A percentile compares a stretch with the other conserved stretches of the same genome.
phyloP scores from a whole-genome alignment of 2,113 vertebrate genomes.

The Sialia sialis region DNA sequence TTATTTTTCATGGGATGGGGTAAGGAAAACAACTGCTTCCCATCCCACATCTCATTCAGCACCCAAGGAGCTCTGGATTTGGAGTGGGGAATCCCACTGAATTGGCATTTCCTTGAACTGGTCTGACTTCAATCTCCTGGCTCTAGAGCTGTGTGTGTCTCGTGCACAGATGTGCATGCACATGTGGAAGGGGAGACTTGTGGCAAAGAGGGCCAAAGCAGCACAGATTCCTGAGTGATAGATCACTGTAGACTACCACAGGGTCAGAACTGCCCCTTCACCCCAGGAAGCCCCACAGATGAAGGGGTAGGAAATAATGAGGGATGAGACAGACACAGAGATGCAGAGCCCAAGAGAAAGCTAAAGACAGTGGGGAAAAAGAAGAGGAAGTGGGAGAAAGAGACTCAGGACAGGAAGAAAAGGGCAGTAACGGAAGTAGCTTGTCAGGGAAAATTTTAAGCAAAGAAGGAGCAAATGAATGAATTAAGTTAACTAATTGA shows the following conservation, averaged over 20 bases:
- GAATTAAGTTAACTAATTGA: neutral
- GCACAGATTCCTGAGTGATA: neutral
- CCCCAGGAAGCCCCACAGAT: neutral
- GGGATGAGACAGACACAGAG: neutral
- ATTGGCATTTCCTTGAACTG: neutral
- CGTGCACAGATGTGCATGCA: neutral
- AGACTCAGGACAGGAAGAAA: neutral
- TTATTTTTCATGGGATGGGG: neutral
- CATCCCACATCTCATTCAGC: neutral
- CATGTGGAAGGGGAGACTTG: neutral
- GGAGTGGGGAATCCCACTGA: neutral
- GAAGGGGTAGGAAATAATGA: neutral
- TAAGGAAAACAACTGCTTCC: neutral
- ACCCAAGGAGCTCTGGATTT: neutral
- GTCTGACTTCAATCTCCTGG: neutral
- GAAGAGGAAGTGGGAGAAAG: neutral
- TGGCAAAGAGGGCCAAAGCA: neutral
- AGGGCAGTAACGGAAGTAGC: neutral
- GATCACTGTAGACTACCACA: neutral
- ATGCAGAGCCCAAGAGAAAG: neutral
- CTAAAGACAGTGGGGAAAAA: neutral
- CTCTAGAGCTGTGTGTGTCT: neutral
- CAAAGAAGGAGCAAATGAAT: neutral
- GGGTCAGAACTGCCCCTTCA: neutral
- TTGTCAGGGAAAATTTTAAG: neutral